Conservation (phyloP, 1,140 invertebrate genomes). For the Sinonovacula constricta region DNA sequence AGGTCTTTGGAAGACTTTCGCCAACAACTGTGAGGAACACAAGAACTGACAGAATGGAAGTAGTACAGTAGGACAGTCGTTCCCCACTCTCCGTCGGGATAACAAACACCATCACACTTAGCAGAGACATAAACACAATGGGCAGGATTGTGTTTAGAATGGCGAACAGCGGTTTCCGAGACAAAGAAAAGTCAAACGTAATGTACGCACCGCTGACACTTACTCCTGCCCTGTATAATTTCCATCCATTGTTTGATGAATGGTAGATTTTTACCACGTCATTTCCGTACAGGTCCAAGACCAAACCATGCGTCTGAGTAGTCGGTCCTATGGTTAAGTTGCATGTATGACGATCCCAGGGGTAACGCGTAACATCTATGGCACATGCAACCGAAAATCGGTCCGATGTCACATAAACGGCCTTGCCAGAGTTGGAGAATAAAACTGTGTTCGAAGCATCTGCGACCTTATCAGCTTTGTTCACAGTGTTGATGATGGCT, state of each 20-base stretch:
- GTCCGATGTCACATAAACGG: neutral
- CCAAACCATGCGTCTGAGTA: conserved; percentile 19
- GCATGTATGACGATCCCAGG: conserved; percentile 96
- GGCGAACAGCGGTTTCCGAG: conserved; percentile 74
- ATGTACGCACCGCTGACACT: neutral
- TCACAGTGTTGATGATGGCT: neutral
- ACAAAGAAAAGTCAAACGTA: conserved; percentile 17
- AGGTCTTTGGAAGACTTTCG: conserved; percentile 82
- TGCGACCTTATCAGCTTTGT: neutral
- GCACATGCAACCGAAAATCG: conserved; percentile 91
- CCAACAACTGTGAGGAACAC: conserved; percentile 82
- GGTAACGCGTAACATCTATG: conserved; percentile 92
- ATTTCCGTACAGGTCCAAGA: neutral
- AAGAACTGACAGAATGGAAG: conserved; percentile 81
- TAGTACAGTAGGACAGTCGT: conserved; percentile 81
- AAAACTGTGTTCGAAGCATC: neutral
- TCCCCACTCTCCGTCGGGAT: conserved; percentile 82
- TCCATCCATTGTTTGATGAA: conserved; percentile 24
- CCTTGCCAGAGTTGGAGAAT: conserved; percentile 85
- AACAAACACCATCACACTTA: conserved; percentile 81
- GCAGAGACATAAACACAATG: conserved; percentile 80
- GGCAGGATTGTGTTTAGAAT: conserved; percentile 82
- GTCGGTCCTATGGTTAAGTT: conserved; percentile 98
- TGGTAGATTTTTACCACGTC: neutral
- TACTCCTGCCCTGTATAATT: conserved; percentile 9